Evolutionary conservation across 2,888 invertebrate species (phyloP).

Genomic region (Onthophagus sagittarius): DNA sequence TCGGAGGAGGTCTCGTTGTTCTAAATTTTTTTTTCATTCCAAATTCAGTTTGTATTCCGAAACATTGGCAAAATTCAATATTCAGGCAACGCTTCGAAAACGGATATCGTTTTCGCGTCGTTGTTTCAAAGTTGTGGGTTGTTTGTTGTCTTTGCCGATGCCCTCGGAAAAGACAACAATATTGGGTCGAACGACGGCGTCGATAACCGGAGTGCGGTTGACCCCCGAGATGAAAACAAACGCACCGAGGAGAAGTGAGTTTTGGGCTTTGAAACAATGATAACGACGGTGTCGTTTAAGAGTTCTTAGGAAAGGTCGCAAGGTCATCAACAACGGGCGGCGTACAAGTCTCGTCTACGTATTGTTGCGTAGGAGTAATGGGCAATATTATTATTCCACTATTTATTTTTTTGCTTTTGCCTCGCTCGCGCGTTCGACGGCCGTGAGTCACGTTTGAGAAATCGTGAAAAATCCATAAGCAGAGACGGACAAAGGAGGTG

Average conservation of each 20-base stretch:
- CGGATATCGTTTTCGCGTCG: not conserved
- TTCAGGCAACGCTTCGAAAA: no score
- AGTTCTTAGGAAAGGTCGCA: conserved; percentile 9
- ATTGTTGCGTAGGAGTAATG: conserved; percentile 6
- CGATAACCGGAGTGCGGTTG: not conserved
- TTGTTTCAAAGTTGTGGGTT: not conserved
- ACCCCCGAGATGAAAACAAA: not conserved
- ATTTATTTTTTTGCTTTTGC: no score
- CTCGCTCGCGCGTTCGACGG: not conserved
- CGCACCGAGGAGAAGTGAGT: not conserved
- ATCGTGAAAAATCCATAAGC: not conserved
- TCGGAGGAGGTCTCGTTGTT: not conserved
- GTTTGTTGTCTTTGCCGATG: not conserved
- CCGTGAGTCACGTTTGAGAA: not conserved
- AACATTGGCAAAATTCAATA: not conserved
- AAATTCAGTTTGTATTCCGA: not conserved
- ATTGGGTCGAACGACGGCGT: not conserved
- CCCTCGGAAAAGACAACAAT: not conserved
- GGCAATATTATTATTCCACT: not conserved
- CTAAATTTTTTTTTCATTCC: not conserved
- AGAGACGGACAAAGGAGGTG: not conserved
- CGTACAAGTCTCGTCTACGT: not conserved
- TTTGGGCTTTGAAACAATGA: not conserved
- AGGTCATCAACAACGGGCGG: not conserved
- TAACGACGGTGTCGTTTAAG: conserved; percentile 1